Evolutionary conservation across 2,797 vertebrate genomes (phyloP).

Genomic region (Eleutherodactylus coqui): DNA sequence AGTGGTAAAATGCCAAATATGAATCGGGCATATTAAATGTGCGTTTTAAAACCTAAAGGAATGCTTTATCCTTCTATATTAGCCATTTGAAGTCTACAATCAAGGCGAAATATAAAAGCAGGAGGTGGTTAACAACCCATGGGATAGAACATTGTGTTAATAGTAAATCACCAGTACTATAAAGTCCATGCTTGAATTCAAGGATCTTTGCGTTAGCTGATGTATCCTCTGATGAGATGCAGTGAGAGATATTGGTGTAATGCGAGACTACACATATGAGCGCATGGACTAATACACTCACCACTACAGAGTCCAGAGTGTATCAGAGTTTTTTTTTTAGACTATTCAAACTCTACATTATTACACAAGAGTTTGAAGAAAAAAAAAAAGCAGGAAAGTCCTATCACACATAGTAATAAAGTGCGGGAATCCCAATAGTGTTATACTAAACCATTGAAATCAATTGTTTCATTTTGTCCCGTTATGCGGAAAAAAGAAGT

Average conservation of each 20-base stretch:
- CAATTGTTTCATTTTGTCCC: too few species aligned
- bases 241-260: neutral
- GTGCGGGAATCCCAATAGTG: too few species aligned
- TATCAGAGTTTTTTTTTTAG: too few species aligned
- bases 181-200: neutral
- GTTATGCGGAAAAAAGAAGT: too few species aligned
- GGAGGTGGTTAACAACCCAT: constrained; percentile 8
- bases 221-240: neutral
- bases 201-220: constrained; percentile 9
- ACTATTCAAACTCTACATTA: too few species aligned
- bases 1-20: neutral
- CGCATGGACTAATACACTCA: too few species aligned
- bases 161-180: neutral
- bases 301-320: too few species aligned
- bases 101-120: neutral
- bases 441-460: too few species aligned
- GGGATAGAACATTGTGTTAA: constrained; percentile 6
- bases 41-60: neutral
- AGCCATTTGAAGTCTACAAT: neutral
- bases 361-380: too few species aligned
- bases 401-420: too few species aligned
- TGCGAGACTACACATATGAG: neutral
- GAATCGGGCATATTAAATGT: neutral
- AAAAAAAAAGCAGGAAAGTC: too few species aligned
- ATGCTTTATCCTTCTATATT: neutral